These are phyloP conservation scores for Pediacus dermestoides DNA, from an alignment of 2,888 invertebrate species.

Conservation along the genomic window DNA sequence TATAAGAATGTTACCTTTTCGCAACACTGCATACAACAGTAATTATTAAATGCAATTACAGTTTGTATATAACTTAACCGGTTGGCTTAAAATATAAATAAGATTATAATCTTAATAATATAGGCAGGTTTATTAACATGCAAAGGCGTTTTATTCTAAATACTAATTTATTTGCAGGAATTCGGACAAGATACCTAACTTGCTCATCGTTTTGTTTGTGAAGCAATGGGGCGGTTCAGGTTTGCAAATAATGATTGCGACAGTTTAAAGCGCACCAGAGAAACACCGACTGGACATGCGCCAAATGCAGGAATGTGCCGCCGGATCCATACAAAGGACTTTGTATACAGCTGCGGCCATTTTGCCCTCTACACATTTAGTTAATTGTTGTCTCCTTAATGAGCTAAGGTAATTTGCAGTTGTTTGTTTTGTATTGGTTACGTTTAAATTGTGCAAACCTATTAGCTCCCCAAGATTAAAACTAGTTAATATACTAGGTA, in stretches of 20 bases:
- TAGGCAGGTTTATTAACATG: conserved; percentile 34
- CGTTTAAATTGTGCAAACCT: too few species aligned
- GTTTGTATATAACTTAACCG: conserved; percentile 19
- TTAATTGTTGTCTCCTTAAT: conserved; percentile 32
- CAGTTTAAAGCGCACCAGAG: conserved; percentile 20
- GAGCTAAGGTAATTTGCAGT: conserved; percentile 20
- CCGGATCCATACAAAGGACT: conserved; percentile 3
- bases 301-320: not conserved
- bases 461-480: too few species aligned
- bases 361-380: conserved; percentile 32
- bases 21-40: not conserved
- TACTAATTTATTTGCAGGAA: conserved; percentile 38
- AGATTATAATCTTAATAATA: conserved; percentile 34
- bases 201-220: conserved; percentile 3
- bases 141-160: conserved; percentile 30
- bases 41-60: conserved; percentile 1
- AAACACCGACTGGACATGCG: not conserved
- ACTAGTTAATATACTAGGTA: too few species aligned
- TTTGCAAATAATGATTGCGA: conserved; percentile 37
- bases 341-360: conserved; percentile 34
- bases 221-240: conserved; percentile 34
- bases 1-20: too few species aligned
- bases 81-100: conserved; percentile 26
- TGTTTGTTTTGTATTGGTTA: not conserved
- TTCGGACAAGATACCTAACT: conserved; percentile 23